Evolutionary conservation across 2,888 invertebrate genomes (phyloP), one percentile per base, ranked within the genome.

Genomic region (Agrotis ipsilon): DNA sequence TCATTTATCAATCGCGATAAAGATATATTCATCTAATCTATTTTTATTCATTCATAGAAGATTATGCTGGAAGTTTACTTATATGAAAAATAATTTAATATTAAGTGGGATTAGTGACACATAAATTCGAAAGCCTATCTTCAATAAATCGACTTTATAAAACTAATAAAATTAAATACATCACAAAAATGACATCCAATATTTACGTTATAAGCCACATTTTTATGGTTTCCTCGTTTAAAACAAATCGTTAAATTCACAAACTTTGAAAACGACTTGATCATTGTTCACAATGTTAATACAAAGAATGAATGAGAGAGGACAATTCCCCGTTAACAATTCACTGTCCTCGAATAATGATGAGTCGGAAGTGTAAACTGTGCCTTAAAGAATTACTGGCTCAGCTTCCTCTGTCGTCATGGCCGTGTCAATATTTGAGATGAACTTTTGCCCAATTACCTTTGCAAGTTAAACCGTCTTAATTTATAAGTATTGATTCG

Each of bases 401-500:
- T 68, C 73, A 82, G 71, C 73, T 79, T 72, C 78, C 72, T 79
- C 74, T 79, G 86, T 83, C 89, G 89, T 89, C 89, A 89, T 87
- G 81, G 86, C 87, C 89, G 87, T 90, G 91, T 92, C 92, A 94
- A 94, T 93, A 94, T 94, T 94, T 91, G 89, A 90, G 88, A 90
- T 90, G 89, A 93, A 93, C 93, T 94, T 93, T 92, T 89, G 91
- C 90, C 91, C 92, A 93, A 94, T 94, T 94, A 93, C 93, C 94
- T 94, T 89, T 88, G 92, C 91, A 90, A 94, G 92, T 92, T 92
- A 90, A 92, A 93, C 90, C 91, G 89, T 94, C 93, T 94, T 94
- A 93, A 94, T 94, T 94, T 92, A 92, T 92, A 93, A 93, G 93
- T 94, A 96, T 96, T 93, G 94, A 94, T 94, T 94, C 90, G 90